Base-by-base conservation (phyloP, 2,888 invertebrate genomes). In the Drosophila monieri region DNA sequence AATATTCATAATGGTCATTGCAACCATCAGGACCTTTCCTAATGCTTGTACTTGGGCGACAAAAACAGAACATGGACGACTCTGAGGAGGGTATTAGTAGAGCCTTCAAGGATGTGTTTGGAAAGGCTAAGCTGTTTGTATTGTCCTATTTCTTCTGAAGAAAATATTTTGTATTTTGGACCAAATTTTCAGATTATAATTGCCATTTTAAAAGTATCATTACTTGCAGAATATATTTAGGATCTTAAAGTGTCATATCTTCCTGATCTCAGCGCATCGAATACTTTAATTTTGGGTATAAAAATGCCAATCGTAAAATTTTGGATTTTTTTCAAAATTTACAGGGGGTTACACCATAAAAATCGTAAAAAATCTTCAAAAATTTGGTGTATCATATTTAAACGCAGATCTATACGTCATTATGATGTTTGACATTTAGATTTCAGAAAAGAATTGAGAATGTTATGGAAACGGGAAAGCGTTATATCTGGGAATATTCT, bases 1-100 rank as follows among this genome's bases (percentile, higher is more conserved):
- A 64, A 64, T 64, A 64, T 65, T 64, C 64, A 64, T 66, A 49
- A 39, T 46, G 44, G 23, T 64, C 66, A 52, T 52, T 30, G 37
- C 8, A 37, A 30, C 49, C 66, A 46, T 51, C 32, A 14, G 23
- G 47, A 12, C n/a, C 8, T 48, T 32, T 51, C 39, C 44, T 8
- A 60, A 30, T 43, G 43, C 21, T 12, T 44, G 61, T 60, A 15
- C 39, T 30, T 47, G 41, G 61, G 47, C 15, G 60, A 60, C 60
- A 59, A 23, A 30, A 37, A 59, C 10, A 10, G 39, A 23, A 15
- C 27, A 35, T 35, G 35, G 35, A n/a, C n/a, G 35, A 14, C 14
- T 10, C 27, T 14, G 10, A 14, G 9, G 25, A 10, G n/a, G 35
- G n/a, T 6, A 14, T 35, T 14, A 27, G 4, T n/a, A 12, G n/a